Conservation (phyloP, 1,140 invertebrate genomes). For the Streblospio benedicti region DNA sequence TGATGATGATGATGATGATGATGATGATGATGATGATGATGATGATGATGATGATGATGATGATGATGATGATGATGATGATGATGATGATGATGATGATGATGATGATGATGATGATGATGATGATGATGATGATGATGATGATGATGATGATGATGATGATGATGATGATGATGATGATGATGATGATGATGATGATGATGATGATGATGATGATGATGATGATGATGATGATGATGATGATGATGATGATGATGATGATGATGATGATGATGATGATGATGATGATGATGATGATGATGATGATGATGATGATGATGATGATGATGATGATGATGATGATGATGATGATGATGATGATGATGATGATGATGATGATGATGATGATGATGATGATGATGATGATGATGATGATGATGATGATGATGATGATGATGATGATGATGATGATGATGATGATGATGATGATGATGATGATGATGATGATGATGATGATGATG, state of each 20-base stretch:
- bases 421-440: conserved; percentile 12
- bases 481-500: conserved; percentile 1
- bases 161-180: background rate
- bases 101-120: background rate
- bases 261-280: background rate
- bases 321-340: background rate
- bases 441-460: conserved; percentile 16
- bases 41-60: conserved; percentile 16
- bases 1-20: background rate
- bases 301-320: background rate
- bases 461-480: conserved; percentile 13
- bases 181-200: background rate
- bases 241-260: background rate
- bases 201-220: background rate
- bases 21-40: conserved; percentile 14
- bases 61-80: conserved; percentile 6
- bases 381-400: background rate
- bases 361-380: background rate
- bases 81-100: background rate
- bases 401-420: background rate
- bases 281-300: background rate
- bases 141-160: background rate
- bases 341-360: background rate
- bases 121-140: background rate
- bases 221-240: background rate